Percentiles rank a stretch among this genome's conserved stretches.
phyloP scores from a whole-genome alignment of 2,797 vertebrate species.

The Enteromius thamalakanensis region DNA sequence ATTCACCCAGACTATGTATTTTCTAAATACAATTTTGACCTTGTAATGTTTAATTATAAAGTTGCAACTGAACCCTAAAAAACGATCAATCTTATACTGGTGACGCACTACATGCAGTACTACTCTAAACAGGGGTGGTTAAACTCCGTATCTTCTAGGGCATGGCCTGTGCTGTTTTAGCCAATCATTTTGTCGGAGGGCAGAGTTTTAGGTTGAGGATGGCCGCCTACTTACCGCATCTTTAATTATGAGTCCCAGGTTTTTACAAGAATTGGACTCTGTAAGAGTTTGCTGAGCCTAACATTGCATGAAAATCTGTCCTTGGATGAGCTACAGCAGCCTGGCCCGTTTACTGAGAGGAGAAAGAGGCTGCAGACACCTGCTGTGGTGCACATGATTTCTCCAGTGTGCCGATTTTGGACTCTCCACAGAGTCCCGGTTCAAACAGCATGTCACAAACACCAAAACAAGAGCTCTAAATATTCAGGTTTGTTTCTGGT shows the following conservation, averaged over 20 bases:
- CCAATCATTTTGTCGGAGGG: no score
- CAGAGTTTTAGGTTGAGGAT: background rate
- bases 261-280: slow-evolving; percentile 1
- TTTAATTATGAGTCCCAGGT: slow-evolving; percentile 11
- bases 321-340: slow-evolving; percentile 4
- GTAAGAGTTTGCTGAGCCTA: background rate
- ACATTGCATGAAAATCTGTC: slow-evolving; percentile 43
- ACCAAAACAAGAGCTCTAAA: background rate
- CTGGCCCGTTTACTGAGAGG: slow-evolving; percentile 27
- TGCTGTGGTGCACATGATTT: slow-evolving; percentile 35
- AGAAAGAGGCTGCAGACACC: slow-evolving; percentile 34
- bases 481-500: background rate
- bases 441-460: slow-evolving; percentile 17
- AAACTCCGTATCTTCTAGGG: no score
- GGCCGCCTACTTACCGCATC: background rate
- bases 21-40: no score
- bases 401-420: slow-evolving; percentile 1
- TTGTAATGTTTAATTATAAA: no score
- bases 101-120: no score
- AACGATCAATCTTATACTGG: no score
- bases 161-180: no score
- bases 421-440: background rate
- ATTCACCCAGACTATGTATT: no score
- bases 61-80: no score
- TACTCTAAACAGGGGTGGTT: no score